Base-by-base conservation (phyloP, 1,140 invertebrate genomes). In the Periplaneta americana region DNA sequence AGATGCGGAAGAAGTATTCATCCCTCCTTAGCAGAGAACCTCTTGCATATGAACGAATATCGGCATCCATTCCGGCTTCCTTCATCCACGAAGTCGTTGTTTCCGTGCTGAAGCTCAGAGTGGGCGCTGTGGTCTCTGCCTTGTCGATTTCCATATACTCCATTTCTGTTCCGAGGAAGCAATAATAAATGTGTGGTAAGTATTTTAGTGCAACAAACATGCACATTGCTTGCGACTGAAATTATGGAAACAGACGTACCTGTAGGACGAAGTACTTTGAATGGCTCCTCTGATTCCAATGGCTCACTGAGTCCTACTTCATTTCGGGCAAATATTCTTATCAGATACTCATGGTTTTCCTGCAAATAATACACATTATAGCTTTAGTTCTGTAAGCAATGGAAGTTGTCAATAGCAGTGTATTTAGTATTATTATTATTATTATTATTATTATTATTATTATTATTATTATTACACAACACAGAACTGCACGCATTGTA, bases 281-380 rank as follows among this genome's bases (percentile, higher is more conserved):
- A 95, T 2, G 97, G 94, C 86, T 98, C 97, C 84, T 98, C 97
- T 32, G 96, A 96, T 89, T 98, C 96, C 78, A 98, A 90, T 34
- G 97, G 96, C 86, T 98, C 97, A 88, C 98, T 98, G 74, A 97
- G 88, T 74, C 98, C 98, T 82, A 99, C 94, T 89, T 98, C 97
- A 89, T 99, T 99, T 85, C 94, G 92, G 22, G 98, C 98, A 87
- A 95, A 97, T 85, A 98, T 97, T 85, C 97, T 91, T 79, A 98
- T 93, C 86, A 95, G 91, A 86, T 98, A 98, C 85, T 96, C 94
- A 85, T 97, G 95, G 85, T 94, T 93, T 87, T 98, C 96, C 88
- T 91, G 84, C 18, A 39, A 78, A n/a, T 35, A 78, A 28, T 66
- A 28, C 22, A 66, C 11, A 66, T 66, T n/a, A 28, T n/a, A n/a